Evolutionary conservation across 2,797 vertebrate genomes (phyloP).

Genomic region (Silurus aristotelis): DNA sequence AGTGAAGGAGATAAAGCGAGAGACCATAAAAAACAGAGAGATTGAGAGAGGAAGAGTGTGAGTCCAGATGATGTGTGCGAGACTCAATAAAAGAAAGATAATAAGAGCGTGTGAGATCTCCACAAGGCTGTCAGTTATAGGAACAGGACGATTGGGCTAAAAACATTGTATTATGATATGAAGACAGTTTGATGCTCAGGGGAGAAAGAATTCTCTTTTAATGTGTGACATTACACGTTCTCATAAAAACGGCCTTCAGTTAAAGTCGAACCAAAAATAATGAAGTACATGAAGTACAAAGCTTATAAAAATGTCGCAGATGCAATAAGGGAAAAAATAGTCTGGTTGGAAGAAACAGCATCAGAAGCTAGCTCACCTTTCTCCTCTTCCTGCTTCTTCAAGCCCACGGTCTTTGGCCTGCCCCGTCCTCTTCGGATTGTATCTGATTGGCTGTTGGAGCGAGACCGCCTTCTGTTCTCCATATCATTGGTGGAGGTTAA

Average conservation of each 20-base stretch:
- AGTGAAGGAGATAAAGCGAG: too few species aligned
- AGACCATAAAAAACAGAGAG: too few species aligned
- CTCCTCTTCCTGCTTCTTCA: slow-evolving; percentile 94
- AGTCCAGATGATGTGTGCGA: too few species aligned
- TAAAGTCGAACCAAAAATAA: background rate
- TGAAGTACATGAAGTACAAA: background rate
- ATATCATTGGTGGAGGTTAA: slow-evolving; percentile 84
- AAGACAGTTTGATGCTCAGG: background rate
- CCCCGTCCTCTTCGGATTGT: slow-evolving; percentile 90
- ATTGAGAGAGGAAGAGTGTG: too few species aligned
- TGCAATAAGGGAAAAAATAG: too few species aligned
- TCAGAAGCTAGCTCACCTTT: slow-evolving; percentile 76
- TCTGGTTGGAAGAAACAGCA: too few species aligned
- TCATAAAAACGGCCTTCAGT: background rate
- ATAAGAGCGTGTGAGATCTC: too few species aligned
- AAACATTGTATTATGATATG: background rate
- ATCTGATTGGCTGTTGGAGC: slow-evolving; percentile 92
- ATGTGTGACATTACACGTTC: background rate
- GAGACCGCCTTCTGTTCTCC: slow-evolving; percentile 88
- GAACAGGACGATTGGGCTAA: too few species aligned
- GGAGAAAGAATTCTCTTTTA: background rate
- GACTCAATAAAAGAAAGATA: too few species aligned
- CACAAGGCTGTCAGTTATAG: too few species aligned
- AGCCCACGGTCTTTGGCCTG: slow-evolving; percentile 86
- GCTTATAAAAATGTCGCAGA: too few species aligned